Base-by-base conservation (phyloP, 2,888 invertebrate genomes). In the Caenorhabditis sinica region DNA sequence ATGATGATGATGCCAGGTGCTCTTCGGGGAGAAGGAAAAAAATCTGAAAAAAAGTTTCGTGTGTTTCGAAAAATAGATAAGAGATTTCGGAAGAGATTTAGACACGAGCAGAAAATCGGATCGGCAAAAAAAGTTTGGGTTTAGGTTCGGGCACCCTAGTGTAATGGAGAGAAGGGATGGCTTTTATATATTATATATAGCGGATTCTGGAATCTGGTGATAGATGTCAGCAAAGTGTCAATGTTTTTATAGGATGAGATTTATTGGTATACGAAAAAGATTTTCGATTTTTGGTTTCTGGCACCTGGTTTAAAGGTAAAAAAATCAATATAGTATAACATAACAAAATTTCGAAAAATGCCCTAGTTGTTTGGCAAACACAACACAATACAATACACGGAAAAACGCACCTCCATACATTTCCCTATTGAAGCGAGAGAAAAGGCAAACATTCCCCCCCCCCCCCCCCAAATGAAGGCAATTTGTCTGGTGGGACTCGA, bases 311-410 rank as follows among this genome's bases (percentile, higher is more conserved):
- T 49, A 17, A 20, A 61, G 2, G 17, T 23, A 61, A 40, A 28
- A 63, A 63, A 63, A 63, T 63, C 61, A 20, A 61, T 61, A 28
- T 56, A 25, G 8, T 33, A 33, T 56, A 6, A 51, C 23, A 51
- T n/a, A n/a, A n/a, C n/a, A n/a, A n/a, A n/a, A n/a, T n/a, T n/a
- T n/a, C 20, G 36, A 25, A 43, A 45, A 17, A 5, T 49, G 49
- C 30, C 20, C n/a, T 33, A 17, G 20, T 8, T 30, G 33, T 30
- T 49, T 49, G 49, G 30, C 66, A 66, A 66, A 66, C 45, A 66
- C 23, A 69, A 53, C 68, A 69, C 68, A 69, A 69, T 69, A 53
- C 68, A 69, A 69, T 69, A 69, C 68, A 69, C 65, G 65, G 33
- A 33, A 68, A 45, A 68, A 51, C 23, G 30, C 51, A 11, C 66